A percentile compares a stretch with the other conserved stretches of the same genome.
Evolutionary conservation across 2,113 vertebrate genomes (phyloP).

Genomic region (Montifringilla adamsi): DNA sequence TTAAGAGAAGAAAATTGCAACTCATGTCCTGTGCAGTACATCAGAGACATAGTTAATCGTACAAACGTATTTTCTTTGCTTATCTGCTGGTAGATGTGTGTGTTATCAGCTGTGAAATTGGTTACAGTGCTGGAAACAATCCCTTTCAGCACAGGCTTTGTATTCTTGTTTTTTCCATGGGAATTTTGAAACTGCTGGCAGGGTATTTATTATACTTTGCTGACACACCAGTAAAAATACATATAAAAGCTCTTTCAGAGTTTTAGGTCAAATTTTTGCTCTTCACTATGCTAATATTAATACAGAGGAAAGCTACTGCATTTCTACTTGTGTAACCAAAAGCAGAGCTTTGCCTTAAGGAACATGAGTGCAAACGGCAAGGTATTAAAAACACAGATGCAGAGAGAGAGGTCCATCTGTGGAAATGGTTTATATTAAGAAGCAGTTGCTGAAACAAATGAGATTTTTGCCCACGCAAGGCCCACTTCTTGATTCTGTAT

Average conservation of each 20-base stretch:
- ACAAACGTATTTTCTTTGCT: constrained; percentile 1
- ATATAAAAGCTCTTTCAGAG: background rate
- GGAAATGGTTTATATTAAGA: constrained; percentile 23
- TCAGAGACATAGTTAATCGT: background rate
- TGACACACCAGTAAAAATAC: background rate
- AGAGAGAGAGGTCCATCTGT: background rate
- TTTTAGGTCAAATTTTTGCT: background rate
- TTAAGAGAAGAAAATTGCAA: background rate
- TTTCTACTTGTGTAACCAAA: constrained; percentile 28
- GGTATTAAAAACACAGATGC: constrained; percentile 47
- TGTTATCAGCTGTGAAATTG: constrained; percentile 24
- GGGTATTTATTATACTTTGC: background rate
- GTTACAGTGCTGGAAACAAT: constrained; percentile 33
- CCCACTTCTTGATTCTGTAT: background rate
- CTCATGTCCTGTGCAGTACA: background rate
- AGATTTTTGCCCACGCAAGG: background rate
- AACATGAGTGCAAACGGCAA: constrained; percentile 25
- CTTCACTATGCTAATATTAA: background rate
- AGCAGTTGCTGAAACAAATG: background rate
- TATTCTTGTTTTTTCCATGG: background rate
- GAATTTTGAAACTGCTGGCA: background rate
- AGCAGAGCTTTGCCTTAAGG: constrained; percentile 22
- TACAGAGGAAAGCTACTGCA: background rate
- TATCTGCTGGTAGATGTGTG: constrained; percentile 13
- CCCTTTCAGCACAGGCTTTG: background rate